These are phyloP conservation scores for Hoplias malabaricus DNA, from an alignment of 2,113 vertebrate genomes.

Conservation along the genomic window DNA sequence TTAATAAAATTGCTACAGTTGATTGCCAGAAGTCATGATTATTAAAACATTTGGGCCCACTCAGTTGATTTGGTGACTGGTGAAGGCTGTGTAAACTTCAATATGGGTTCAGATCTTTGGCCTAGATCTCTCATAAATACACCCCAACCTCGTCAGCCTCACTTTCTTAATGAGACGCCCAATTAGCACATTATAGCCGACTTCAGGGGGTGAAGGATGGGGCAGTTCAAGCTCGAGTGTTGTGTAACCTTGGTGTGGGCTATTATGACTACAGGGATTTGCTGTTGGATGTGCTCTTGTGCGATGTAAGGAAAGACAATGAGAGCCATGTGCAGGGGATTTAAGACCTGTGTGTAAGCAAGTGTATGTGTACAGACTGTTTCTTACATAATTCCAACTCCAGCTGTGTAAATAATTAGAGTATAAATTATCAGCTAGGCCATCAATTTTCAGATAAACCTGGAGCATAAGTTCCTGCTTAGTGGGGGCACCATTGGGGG, in stretches of 20 bases:
- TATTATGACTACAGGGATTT: constrained; percentile 56
- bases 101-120: not conserved
- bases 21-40: no score
- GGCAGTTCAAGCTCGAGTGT: constrained; percentile 5
- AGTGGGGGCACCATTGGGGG: no score
- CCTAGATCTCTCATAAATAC: not conserved
- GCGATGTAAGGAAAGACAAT: constrained; percentile 52
- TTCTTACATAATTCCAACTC: constrained; percentile 63
- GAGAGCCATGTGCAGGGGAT: constrained; percentile 68
- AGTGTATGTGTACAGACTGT: constrained; percentile 31
- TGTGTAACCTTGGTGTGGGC: constrained; percentile 52
- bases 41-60: no score
- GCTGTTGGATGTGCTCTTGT: constrained; percentile 42
- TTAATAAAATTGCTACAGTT: no score
- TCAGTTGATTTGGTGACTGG: no score
- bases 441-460: constrained; percentile 22
- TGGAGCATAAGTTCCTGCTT: not conserved
- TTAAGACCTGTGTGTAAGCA: constrained; percentile 40
- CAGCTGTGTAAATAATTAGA: constrained; percentile 70
- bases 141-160: not conserved
- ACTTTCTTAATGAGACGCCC: not conserved
- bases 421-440: constrained; percentile 46
- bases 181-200: constrained; percentile 1
- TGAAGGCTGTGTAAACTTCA: not conserved
- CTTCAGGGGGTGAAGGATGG: not conserved